Base-by-base conservation (phyloP, 2,113 vertebrate genomes). In the Petroica traversi region DNA sequence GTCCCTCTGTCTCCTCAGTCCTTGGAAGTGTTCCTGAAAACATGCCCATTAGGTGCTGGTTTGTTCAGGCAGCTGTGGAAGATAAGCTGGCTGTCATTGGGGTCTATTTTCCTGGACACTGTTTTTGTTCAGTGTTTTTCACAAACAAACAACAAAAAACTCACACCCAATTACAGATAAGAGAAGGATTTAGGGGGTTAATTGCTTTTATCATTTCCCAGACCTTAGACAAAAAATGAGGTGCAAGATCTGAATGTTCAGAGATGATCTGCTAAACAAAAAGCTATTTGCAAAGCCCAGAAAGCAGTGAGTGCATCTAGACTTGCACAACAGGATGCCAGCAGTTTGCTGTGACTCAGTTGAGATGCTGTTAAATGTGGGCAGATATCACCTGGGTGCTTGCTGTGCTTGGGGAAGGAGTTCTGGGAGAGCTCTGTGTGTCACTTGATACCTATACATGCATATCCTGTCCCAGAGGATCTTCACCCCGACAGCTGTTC, bases 111-210 rank as follows among this genome's bases (percentile, higher is more conserved):
- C 51, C 46, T 73, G 72, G 59, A 49, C 12, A 1, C 45, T 80
- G 19, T 12, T 95, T 94, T 91, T 82, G 40, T 80, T 82, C 58
- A 20, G 34, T 75, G 38, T 59, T 90, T 84, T 81, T 66, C 36
- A 63, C 71, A 92, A 94, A 91, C 59, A 87, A 93, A 34, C 79
- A 80, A 73, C 45, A 71, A 49, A 87, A 87, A 87, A 51, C 67
- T 95, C 73, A 36, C 84, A 96, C 88, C 49, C 49, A 85, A 84
- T 95, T 92, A 85, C 45, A 79, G 89, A 91, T 93, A 89, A 95
- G 49, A 87, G 73, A 36, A 73, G 12, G 74, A 78, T 77, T 92
- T 88, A 57, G 58, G 82, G 38, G 92, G 45, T 64, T 90, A 90
- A 91, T 96, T 92, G 72, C 48, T 95, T 88, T 96, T 92, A 80